phyloP scores from a whole-genome alignment of 2,888 invertebrate genomes.

The Cantharis flavilabris region DNA sequence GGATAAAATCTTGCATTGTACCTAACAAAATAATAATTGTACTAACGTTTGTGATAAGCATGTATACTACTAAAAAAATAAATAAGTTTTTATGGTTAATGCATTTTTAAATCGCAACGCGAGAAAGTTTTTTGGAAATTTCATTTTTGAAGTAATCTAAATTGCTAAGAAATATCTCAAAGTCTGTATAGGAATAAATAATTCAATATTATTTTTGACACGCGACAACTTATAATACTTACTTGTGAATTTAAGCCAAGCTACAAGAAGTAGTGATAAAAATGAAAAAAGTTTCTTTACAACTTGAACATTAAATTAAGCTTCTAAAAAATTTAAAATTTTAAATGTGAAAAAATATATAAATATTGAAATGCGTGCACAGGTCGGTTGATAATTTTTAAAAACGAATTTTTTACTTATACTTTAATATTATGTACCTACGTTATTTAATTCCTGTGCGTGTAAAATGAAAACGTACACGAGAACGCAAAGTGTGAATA shows the following conservation, averaged over 20 bases:
- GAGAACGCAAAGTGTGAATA: conserved; percentile 4
- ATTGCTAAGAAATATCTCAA: neutral
- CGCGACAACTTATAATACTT: conserved; percentile 17
- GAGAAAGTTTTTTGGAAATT: neutral
- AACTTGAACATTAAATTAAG: neutral
- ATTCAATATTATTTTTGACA: conserved; percentile 20
- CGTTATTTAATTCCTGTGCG: neutral
- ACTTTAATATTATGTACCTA: neutral
- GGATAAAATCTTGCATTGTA: neutral
- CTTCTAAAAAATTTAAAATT: neutral
- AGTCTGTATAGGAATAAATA: conserved; percentile 3
- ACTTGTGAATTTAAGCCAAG: conserved; percentile 10
- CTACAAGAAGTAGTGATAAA: neutral
- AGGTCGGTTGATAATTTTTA: neutral
- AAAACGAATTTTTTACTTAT: neutral
- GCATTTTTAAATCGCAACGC: neutral
- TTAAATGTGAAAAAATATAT: neutral
- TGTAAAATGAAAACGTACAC: neutral
- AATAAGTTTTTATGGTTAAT: neutral
- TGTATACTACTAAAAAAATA: neutral
- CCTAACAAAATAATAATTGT: neutral
- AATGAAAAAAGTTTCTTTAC: neutral
- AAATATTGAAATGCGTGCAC: neutral
- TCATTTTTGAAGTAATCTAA: neutral
- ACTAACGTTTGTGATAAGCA: neutral